Evolutionary conservation across 1,140 invertebrate species (phyloP), one percentile per base, ranked within the genome.

Genomic region (Lepidotrigona ventralis): DNA sequence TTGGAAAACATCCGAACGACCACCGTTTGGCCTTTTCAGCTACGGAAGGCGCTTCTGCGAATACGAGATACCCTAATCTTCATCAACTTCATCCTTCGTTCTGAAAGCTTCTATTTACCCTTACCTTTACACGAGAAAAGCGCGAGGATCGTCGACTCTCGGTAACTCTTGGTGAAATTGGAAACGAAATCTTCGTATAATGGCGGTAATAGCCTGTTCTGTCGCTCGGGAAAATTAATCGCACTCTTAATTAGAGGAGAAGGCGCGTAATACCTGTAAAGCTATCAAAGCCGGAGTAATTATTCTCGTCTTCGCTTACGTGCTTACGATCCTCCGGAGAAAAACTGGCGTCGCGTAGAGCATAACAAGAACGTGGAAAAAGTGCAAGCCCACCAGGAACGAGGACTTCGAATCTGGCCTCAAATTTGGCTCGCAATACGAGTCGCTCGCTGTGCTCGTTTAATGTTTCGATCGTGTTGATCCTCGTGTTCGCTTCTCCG

Each of bases 401-500:
- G 9, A 75, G 21, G 26, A n/a, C 29, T 1, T n/a, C 21, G 39
- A 46, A 46, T 46, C 6, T 8, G 1, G 73, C 29, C 29, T 60
- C 23, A 23, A 60, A 39, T 14, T 26, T 26, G 54, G 29, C 21
- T 29, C 19, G 12, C 8, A 53, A 29, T 19, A 6, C 54, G 9
- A 51, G 60, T 39, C 14, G 21, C 14, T 21, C 12, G 12, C 39
- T 39, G 14, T 4, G 4, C 29, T n/a, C 26, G 29, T 70, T 70
- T 77, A 60, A 77, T 60, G 81, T 51, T 58, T 33, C 26, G 69
- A 72, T n/a, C n/a, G 14, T 53, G 19, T 56, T 8, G 53, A 73
- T 2, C 11, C 23, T 39, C 8, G 8, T n/a, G 58, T 46, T 39
- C 39, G 17, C 9, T 2, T 33, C 39, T 23, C 1, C 14, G 56